Conservation (phyloP, 2,113 vertebrate genomes). For the Microcebus jonahi region DNA sequence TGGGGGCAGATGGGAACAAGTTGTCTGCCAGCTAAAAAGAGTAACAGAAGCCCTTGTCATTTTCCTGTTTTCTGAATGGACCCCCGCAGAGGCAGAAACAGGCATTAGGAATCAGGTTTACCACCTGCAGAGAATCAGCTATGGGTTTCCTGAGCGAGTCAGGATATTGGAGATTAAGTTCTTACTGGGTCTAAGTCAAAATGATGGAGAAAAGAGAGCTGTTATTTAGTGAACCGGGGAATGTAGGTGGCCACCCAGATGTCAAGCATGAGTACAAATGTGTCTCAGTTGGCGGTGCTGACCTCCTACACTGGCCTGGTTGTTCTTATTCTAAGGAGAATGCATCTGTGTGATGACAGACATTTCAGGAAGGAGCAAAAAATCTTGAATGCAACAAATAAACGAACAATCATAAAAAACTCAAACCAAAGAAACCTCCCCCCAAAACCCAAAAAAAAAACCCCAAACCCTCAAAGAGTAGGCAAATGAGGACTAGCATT, state of each 20-base stretch:
- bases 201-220: not conserved
- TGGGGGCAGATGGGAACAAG: slow-evolving; percentile 61
- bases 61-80: slow-evolving; percentile 40
- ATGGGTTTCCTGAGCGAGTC: not conserved
- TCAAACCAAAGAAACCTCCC: not conserved
- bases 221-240: not conserved
- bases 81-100: slow-evolving; percentile 32
- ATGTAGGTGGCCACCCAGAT: not conserved
- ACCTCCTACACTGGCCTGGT: not conserved
- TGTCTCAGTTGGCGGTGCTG: not conserved
- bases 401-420: not conserved
- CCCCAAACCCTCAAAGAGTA: not conserved
- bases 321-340: not conserved
- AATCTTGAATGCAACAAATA: not conserved
- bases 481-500: not conserved
- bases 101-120: not conserved
- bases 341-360: not conserved
- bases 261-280: not conserved
- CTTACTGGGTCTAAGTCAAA: not conserved
- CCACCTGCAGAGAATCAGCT: not conserved
- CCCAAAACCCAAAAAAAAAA: not conserved
- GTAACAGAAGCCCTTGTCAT: slow-evolving; percentile 46
- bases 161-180: not conserved
- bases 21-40: slow-evolving; percentile 11
- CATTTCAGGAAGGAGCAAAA: not conserved